These are phyloP conservation scores for Sebastes nivosus DNA, from an alignment of 2,797 vertebrate genomes.

Conservation along the genomic window DNA sequence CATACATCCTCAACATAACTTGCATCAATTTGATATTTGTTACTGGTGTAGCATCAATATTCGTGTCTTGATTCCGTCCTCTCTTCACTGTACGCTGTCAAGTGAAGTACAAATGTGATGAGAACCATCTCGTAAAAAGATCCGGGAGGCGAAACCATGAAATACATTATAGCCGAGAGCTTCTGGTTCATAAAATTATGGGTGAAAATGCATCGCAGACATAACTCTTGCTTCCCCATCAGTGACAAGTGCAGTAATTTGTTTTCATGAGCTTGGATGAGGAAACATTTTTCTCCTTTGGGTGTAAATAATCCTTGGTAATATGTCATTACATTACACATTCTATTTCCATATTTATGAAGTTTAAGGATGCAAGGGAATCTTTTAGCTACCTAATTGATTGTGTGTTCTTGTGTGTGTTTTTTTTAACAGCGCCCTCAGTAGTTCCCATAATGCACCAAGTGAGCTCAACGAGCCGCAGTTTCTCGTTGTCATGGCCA, in stretches of 20 bases:
- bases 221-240: slow-evolving; percentile 56
- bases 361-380: slow-evolving; percentile 32
- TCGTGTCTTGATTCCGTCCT: background rate
- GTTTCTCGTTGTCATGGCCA: slow-evolving; percentile 95
- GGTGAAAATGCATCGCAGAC: slow-evolving; percentile 44
- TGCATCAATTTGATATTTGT: slow-evolving; percentile 13
- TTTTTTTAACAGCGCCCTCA: slow-evolving; percentile 87
- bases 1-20: background rate
- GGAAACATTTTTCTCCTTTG: slow-evolving; percentile 51
- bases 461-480: slow-evolving; percentile 94
- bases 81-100: background rate
- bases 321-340: slow-evolving; percentile 42
- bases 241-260: slow-evolving; percentile 65
- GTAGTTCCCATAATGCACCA: slow-evolving; percentile 97
- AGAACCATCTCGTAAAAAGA: slow-evolving; percentile 51
- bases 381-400: slow-evolving; percentile 52
- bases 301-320: slow-evolving; percentile 57
- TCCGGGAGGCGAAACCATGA: slow-evolving; percentile 25
- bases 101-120: slow-evolving; percentile 41
- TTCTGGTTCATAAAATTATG: slow-evolving; percentile 47
- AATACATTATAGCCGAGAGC: slow-evolving; percentile 36
- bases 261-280: slow-evolving; percentile 56
- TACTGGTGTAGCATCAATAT: slow-evolving; percentile 4
- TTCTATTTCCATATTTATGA: slow-evolving; percentile 58
- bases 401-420: slow-evolving; percentile 39